These are phyloP conservation scores for Drosophila setosimentum DNA, from an alignment of 2,888 invertebrate genomes.

Conservation along the genomic window DNA sequence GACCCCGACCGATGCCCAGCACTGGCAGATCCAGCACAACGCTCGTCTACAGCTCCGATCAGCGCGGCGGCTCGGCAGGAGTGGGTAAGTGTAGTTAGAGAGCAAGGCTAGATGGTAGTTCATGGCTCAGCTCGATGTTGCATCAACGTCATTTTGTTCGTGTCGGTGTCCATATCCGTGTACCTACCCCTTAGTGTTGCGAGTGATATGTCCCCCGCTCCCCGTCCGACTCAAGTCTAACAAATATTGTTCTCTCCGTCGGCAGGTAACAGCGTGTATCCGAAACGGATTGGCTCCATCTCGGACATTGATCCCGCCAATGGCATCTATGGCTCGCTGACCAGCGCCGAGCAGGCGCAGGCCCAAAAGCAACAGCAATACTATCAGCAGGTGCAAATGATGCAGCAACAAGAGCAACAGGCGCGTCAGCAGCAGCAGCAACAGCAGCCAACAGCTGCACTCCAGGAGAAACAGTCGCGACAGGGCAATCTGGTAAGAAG, in stretches of 20 bases:
- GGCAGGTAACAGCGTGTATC: slow-evolving; percentile 85
- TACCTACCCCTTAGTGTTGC: neutral
- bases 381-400: slow-evolving; percentile 83
- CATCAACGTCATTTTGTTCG: slow-evolving; percentile 59
- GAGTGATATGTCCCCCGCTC: neutral
- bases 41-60: slow-evolving; percentile 93
- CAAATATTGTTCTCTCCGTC: neutral
- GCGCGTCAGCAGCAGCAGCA: slow-evolving; percentile 74
- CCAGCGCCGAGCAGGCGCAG: slow-evolving; percentile 71
- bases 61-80: slow-evolving; percentile 89
- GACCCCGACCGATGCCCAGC: slow-evolving; percentile 89
- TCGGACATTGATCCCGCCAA: slow-evolving; percentile 98
- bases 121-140: slow-evolving; percentile 64
- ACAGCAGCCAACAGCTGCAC: slow-evolving; percentile 55
- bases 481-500: slow-evolving; percentile 78
- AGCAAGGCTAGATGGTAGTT: slow-evolving; percentile 65
- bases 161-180: slow-evolving; percentile 16
- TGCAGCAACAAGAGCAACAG: slow-evolving; percentile 80
- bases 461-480: slow-evolving; percentile 68
- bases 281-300: slow-evolving; percentile 93
- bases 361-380: slow-evolving; percentile 77
- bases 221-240: neutral
- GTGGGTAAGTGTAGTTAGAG: slow-evolving; percentile 76
- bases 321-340: slow-evolving; percentile 91
- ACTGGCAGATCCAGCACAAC: slow-evolving; percentile 92